Evolutionary conservation across 2,113 vertebrate species (phyloP).

Genomic region (Nyctereutes procyonoides): DNA sequence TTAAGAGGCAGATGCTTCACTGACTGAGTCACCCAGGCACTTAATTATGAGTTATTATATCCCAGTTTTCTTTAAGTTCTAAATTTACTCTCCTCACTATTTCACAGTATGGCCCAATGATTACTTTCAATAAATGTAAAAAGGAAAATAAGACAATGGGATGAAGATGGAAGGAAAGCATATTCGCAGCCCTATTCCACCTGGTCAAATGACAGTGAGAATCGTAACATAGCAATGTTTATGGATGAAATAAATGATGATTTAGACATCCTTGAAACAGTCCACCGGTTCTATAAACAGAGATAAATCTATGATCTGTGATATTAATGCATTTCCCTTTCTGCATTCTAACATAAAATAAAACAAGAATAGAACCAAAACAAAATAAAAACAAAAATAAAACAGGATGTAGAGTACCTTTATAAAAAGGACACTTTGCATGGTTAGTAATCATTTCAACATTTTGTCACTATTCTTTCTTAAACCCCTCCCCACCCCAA

Average conservation of each 20-base stretch:
- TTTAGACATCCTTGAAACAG: background rate
- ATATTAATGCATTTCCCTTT: background rate
- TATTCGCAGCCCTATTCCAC: background rate
- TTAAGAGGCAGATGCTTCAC: background rate
- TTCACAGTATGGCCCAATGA: background rate
- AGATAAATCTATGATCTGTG: background rate
- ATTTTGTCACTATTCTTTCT: slow-evolving; percentile 8
- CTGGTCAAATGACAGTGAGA: background rate
- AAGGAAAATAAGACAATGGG: background rate
- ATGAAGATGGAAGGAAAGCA: background rate
- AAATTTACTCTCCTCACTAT: slow-evolving; percentile 36
- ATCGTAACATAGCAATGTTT: background rate
- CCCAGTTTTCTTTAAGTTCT: background rate
- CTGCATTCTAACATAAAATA: background rate
- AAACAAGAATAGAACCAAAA: background rate
- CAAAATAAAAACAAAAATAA: background rate
- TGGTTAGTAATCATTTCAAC: background rate
- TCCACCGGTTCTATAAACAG: background rate
- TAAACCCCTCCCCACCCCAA: background rate
- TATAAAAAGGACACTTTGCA: background rate
- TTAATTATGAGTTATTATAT: slow-evolving; percentile 60
- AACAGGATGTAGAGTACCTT: background rate
- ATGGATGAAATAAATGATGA: background rate
- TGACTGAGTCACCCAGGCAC: background rate
- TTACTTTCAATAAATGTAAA: background rate